Conservation (phyloP, 2,888 invertebrate species). For the Drosophila ezoana region DNA sequence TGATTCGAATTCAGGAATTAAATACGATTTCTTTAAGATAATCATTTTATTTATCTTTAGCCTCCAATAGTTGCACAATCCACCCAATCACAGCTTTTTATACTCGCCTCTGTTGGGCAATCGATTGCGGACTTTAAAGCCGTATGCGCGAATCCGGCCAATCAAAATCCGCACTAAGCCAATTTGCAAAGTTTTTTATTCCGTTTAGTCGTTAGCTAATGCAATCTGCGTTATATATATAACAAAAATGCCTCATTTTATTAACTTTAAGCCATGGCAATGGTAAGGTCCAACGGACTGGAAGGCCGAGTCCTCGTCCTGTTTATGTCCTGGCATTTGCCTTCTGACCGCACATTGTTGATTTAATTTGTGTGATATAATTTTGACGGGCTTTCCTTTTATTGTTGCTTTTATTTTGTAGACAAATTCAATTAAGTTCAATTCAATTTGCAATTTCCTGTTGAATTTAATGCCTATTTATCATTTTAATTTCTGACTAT, state of each 20-base stretch:
- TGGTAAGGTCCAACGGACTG: no score
- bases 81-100: constrained; percentile 13
- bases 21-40: no score
- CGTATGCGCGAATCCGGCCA: neutral
- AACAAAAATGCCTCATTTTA: constrained; percentile 44
- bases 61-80: neutral
- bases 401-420: neutral
- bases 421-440: constrained; percentile 20
- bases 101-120: constrained; percentile 12
- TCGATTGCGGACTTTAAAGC: constrained; percentile 3
- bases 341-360: constrained; percentile 44
- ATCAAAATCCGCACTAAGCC: constrained; percentile 48
- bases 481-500: neutral
- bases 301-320: neutral
- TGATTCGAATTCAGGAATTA: no score
- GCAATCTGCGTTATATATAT: constrained; percentile 55
- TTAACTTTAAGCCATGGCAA: constrained; percentile 28
- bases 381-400: constrained; percentile 21
- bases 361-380: constrained; percentile 52
- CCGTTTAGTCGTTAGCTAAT: constrained; percentile 65
- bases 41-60: no score
- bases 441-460: no score
- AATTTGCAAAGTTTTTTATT: constrained; percentile 58
- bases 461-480: neutral
- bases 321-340: constrained; percentile 24